phyloP scores from a whole-genome alignment of 2,797 vertebrate genomes.

The Petrocephalus sullivani region DNA sequence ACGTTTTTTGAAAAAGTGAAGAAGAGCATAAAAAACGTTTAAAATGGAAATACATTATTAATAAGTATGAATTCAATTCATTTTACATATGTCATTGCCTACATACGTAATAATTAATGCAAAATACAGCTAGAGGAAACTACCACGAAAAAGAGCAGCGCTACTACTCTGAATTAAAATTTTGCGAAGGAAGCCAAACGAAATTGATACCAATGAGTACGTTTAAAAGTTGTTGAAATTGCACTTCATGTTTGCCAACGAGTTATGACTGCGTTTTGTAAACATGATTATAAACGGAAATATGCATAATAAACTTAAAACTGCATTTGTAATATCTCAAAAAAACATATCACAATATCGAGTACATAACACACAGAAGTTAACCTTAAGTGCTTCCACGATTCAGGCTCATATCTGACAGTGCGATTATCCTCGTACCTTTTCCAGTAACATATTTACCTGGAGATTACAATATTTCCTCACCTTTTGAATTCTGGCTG shows the following conservation, averaged over 20 bases:
- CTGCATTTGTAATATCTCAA: background rate
- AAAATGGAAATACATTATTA: background rate
- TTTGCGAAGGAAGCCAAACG: background rate
- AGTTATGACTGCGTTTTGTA: background rate
- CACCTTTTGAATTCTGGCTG: slow-evolving; percentile 18
- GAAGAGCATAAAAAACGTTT: background rate
- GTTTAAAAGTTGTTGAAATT: background rate
- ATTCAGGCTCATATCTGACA: slow-evolving; percentile 11
- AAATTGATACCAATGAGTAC: background rate
- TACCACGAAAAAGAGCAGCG: background rate
- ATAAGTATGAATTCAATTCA: background rate
- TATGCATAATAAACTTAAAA: background rate
- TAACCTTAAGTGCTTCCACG: background rate
- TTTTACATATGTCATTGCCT: background rate
- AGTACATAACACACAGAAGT: background rate
- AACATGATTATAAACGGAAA: background rate
- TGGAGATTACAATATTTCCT: background rate
- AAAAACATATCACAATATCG: background rate
- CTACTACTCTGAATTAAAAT: background rate
- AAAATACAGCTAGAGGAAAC: background rate
- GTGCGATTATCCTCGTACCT: background rate
- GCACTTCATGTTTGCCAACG: background rate
- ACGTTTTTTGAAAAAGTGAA: background rate
- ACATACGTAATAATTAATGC: background rate
- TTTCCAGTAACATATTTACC: slow-evolving; percentile 14